Conservation (phyloP, 2,797 vertebrate species). For the Pseudochirops corinnae region DNA sequence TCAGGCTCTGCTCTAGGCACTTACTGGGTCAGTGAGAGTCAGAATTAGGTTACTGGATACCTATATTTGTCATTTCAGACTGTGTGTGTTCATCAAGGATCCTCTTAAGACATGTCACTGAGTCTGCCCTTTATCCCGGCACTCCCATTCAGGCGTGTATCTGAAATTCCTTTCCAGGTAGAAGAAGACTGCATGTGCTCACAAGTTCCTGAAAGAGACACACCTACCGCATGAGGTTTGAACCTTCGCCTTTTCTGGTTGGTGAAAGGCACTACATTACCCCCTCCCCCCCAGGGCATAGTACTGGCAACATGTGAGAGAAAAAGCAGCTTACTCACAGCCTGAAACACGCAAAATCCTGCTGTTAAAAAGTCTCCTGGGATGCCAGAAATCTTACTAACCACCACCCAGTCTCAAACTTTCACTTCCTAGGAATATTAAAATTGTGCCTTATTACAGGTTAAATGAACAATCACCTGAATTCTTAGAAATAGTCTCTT, state of each 20-base stretch:
- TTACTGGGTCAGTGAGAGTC: neutral
- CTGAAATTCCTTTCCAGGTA: constrained; percentile 53
- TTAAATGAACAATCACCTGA: neutral
- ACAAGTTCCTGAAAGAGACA: constrained; percentile 61
- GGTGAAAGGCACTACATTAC: neutral
- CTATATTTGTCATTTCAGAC: constrained; percentile 55
- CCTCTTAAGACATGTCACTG: constrained; percentile 55
- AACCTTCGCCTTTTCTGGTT: constrained; percentile 25
- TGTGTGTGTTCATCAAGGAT: constrained; percentile 44
- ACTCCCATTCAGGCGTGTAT: constrained; percentile 51
- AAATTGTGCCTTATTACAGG: neutral
- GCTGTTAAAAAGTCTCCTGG: neutral
- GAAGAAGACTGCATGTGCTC: constrained; percentile 41
- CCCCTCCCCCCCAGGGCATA: neutral
- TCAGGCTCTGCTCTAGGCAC: constrained; percentile 45
- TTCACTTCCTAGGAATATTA: constrained; percentile 1
- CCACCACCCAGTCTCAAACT: neutral
- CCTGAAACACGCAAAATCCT: constrained; percentile 20
- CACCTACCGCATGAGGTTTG: constrained; percentile 13
- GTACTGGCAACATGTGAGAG: neutral
- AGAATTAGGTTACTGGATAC: constrained; percentile 1
- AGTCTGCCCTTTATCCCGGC: constrained; percentile 50
- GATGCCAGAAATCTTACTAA: neutral
- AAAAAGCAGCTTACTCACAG: neutral
- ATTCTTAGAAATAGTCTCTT: neutral